These are phyloP conservation scores for Aradophagus sp. DNA, from an alignment of 1,140 invertebrate species.

Conservation along the genomic window DNA sequence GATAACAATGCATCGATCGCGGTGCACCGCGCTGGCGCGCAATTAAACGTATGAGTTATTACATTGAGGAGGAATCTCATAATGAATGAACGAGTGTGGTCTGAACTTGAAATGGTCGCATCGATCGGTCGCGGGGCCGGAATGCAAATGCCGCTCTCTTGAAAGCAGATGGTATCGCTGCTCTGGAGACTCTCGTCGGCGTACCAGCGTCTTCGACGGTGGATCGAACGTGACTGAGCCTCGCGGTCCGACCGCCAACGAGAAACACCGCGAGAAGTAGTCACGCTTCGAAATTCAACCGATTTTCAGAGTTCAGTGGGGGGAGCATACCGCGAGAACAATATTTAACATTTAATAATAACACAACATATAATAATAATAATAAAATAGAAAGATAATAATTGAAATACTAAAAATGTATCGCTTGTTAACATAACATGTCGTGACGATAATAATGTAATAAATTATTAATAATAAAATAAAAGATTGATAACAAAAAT, in stretches of 20 bases:
- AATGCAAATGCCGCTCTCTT: no score
- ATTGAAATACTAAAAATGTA: no score
- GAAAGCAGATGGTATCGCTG: constrained; percentile 20
- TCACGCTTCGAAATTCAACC: constrained; percentile 37
- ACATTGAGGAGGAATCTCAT: constrained; percentile 43
- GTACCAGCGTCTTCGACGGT: constrained; percentile 27
- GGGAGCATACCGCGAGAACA: constrained; percentile 21
- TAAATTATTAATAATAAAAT: no score
- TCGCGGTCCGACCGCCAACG: constrained; percentile 1
- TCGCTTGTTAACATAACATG: no score
- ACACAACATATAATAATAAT: no score
- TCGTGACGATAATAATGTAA: no score
- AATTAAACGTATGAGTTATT: constrained; percentile 30
- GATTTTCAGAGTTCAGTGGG: not conserved
- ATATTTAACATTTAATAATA: constrained; percentile 15
- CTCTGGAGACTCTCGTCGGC: constrained; percentile 7
- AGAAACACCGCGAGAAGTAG: constrained; percentile 14
- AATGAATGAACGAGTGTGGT: constrained; percentile 16
- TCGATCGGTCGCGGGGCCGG: constrained; percentile 14
- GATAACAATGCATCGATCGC: no score
- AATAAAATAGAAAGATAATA: no score
- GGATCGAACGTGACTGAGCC: constrained; percentile 39
- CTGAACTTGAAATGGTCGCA: constrained; percentile 17
- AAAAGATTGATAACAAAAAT: no score
- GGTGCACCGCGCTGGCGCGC: no score